Evolutionary conservation across 2,888 invertebrate species (phyloP), one percentile per base, ranked within the genome.

Genomic region (Alcis repandata): DNA sequence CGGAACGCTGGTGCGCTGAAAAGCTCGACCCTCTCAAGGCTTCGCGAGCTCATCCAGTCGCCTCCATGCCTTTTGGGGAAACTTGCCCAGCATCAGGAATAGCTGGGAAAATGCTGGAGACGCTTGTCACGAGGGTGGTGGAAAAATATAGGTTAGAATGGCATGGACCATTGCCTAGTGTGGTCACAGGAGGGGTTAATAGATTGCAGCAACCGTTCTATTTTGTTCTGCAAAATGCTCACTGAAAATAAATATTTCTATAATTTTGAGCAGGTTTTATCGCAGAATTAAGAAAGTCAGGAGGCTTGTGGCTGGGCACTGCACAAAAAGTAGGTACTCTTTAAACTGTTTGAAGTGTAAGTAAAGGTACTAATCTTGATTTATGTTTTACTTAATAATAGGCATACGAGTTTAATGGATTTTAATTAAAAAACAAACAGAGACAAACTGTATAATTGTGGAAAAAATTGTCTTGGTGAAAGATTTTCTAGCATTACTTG

Each of bases 61-160:
- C 92, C 0, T 89, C 87, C 0, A 74, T 85, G 73, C 93, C 92
- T 0, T 91, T 89, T 43, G 92, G 92, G 0, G 86, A 90, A 46
- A 72, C 78, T 20, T 93, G 92, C 33, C 92, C 92, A 8, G 91
- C 86, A 0, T 74, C 87, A 3, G 89, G 85, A 0, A 74, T 88
- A 9, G 85, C 87, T 0, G 79, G 79, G 8, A 81, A 82, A n/a
- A 88, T 91, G 83, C 76, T 92, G 1, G 74, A 85, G 0, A 77
- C 86, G 0, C 60, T 93, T 0, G 80, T 87, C 0, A 83, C 83
- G 0, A 79, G 86, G 53, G 81, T 92, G 0, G 66, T 92, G 1
- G 89, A 89, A 15, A 86, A 85, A 62, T 92, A 90, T 63, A 81
- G 93, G 20, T 68, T 93, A n/a, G 92, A 93, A 62, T 93, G 92